Base-by-base conservation (phyloP, 2,797 vertebrate species). In the Nasua narica region DNA sequence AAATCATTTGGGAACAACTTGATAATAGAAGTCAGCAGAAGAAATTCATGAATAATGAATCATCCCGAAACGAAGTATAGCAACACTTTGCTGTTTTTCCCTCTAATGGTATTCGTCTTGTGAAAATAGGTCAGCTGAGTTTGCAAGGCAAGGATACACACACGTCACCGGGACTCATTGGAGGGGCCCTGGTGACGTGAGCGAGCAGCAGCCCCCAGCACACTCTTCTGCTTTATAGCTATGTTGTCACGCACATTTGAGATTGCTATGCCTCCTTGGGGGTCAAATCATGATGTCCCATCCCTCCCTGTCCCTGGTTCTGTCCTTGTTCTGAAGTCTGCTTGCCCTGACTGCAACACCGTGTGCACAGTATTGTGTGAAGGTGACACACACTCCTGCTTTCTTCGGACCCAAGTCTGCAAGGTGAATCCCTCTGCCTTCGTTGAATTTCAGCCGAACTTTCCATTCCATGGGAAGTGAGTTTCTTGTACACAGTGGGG, bases 1-100 rank as follows among this genome's bases (percentile, higher is more conserved):
- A 90, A 97, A 58, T 74, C 96, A 14, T 60, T 92, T 76, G 54
- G 96, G 29, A 97, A 82, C 35, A n/a, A 7, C 5, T 19, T 19
- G 78, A 52, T 87, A 54, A 78, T 0, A 90, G 21, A 46, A 0
- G 0, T 37, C 43, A 76, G 90, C 35, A 86, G 83, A 2, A 0
- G 43, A 89, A 87, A 54, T 96, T 85, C 69, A 87, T 91, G 94
- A 87, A 67, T 15, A 58, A 18, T 52, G 83, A 27, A 62, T 96
- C 93, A 56, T 5, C 35, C 15, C 0, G 10, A 93, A 78, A 13
- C 11, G 19, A 88, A 76, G 2, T 14, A 50, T 35, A 70, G 60
- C 70, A 10, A 15, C 15, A 7, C 87, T 54, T 65, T 50, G 87
- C 72, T 1, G 21, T 21, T 90, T 83, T 83, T 50, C 21, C 94